Conservation (phyloP, 2,888 invertebrate genomes). For the Cataglyphis cursor region DNA sequence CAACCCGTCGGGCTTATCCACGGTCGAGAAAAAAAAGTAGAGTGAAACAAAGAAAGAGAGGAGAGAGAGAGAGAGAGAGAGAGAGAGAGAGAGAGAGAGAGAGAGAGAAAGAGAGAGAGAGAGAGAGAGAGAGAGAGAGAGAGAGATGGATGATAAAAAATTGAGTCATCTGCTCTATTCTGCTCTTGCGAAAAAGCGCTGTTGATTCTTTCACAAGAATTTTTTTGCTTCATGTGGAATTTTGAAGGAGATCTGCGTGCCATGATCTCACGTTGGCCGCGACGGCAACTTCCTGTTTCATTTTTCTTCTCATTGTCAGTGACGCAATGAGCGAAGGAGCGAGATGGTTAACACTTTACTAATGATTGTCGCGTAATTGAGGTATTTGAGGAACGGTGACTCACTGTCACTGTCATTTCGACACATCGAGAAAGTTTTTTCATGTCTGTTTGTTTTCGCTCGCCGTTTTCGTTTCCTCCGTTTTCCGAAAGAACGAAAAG, state of each 20-base stretch:
- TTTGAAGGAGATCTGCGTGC: constrained; percentile 40
- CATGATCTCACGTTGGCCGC: neutral
- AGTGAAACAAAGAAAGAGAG: neutral
- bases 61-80: neutral
- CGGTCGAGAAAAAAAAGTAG: constrained; percentile 4
- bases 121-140: neutral
- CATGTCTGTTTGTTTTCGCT: constrained; percentile 17
- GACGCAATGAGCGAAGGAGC: constrained; percentile 36
- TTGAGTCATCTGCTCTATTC: constrained; percentile 6
- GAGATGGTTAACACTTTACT: constrained; percentile 66
- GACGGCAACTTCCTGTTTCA: constrained; percentile 12
- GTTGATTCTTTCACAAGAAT: constrained; percentile 51
- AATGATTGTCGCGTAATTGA: constrained; percentile 74
- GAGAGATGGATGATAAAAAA: constrained; percentile 12
- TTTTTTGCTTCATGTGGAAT: constrained; percentile 47
- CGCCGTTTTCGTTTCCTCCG: neutral
- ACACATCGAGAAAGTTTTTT: constrained; percentile 71
- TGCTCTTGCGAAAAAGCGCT: constrained; percentile 25
- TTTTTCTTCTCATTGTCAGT: constrained; percentile 3
- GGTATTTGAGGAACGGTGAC: constrained; percentile 63
- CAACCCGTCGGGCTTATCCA: constrained; percentile 22
- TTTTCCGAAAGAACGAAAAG: constrained; percentile 58
- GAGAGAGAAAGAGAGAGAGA: neutral
- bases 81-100: neutral
- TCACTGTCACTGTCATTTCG: constrained; percentile 63